Evolutionary conservation across 2,797 vertebrate genomes (phyloP).

Genomic region (Parauchenoglanis punctatus): DNA sequence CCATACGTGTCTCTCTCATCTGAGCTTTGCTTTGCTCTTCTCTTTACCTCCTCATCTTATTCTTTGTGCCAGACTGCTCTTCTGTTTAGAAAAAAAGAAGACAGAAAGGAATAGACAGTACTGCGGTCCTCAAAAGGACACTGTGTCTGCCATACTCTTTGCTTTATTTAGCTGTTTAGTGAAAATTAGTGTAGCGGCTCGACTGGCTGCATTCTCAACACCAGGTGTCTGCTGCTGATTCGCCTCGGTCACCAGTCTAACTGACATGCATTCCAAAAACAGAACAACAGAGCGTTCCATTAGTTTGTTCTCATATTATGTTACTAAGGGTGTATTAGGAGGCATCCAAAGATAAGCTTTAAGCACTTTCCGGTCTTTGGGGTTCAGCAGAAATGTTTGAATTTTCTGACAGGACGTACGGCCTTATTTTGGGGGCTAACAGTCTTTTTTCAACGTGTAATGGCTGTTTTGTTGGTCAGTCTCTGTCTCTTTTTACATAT

Average conservation of each 20-base stretch:
- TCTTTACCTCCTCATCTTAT: conserved; percentile 50
- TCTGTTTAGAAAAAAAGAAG: conserved; percentile 50
- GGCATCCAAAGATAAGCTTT: conserved; percentile 83
- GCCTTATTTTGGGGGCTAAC: conserved; percentile 75
- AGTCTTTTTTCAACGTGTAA: conserved; percentile 59
- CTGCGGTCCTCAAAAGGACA: conserved; percentile 50
- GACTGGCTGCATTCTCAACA: conserved; percentile 28
- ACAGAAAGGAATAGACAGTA: conserved; percentile 41
- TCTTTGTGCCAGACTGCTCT: conserved; percentile 63
- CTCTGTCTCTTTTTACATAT: conserved; percentile 39
- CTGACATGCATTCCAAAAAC: conserved; percentile 45
- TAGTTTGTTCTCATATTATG: conserved; percentile 46
- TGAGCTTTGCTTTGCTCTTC: conserved; percentile 69
- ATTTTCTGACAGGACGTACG: conserved; percentile 73
- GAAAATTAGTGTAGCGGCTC: conserved; percentile 39
- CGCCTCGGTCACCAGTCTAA: conserved; percentile 40
- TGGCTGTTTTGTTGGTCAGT: conserved; percentile 59
- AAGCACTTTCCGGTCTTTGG: conserved; percentile 91
- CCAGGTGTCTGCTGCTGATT: conserved; percentile 29
- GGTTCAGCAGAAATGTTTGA: conserved; percentile 70
- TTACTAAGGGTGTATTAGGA: conserved; percentile 72
- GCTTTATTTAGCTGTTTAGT: conserved; percentile 44
- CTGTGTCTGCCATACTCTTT: conserved; percentile 39
- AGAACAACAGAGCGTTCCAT: conserved; percentile 59
- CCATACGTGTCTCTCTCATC: conserved; percentile 97